Base-by-base conservation (phyloP, 2,797 vertebrate species). In the Notoglanidium macrostoma region DNA sequence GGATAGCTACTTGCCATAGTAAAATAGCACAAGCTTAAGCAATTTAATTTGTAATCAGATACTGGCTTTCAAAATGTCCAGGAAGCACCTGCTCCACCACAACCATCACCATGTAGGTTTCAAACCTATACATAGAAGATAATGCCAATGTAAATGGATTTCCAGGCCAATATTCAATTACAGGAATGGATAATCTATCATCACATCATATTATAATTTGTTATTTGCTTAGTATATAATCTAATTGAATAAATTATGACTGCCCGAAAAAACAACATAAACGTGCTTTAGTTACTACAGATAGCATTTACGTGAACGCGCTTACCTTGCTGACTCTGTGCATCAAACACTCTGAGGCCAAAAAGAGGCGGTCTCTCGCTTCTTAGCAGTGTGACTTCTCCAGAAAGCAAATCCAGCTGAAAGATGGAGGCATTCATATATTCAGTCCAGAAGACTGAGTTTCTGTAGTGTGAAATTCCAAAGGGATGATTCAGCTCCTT, bases 371-470 rank as follows among this genome's bases (percentile, higher is more conserved):
- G 98, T 89, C 97, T 96, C 93, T 99, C 98, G 65, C 95, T 98
- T 88, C 97, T 96, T 87, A 99, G 87, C 82, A 98, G 94, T 0
- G 95, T 97, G 90, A 99, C 97, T 82, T 98, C 97, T 87, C 95
- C 96, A 0, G 95, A 95, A 63, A 93, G 74, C 91, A 99, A 94
- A 93, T 99, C 97, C 94, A 99, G 90, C 94, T 98, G 98, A 95
- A 99, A 99, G 92, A 99, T 98, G 0, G 98, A 99, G 9, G 97
- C 98, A 57, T 99, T 99, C 98, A 99, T 99, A 92, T 99, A 99
- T 93, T 99, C 98, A 5, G 98, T 99, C 98, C 98, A 99, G 94
- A 98, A 99, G 89, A 99, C 96, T 82, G 96, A 97, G 93, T 97
- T 97, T 49, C 95, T 96, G 54, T 98, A 96, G 93, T 99, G 97